Conservation (phyloP, 2,797 vertebrate species). For the Acipenser ruthenus region DNA sequence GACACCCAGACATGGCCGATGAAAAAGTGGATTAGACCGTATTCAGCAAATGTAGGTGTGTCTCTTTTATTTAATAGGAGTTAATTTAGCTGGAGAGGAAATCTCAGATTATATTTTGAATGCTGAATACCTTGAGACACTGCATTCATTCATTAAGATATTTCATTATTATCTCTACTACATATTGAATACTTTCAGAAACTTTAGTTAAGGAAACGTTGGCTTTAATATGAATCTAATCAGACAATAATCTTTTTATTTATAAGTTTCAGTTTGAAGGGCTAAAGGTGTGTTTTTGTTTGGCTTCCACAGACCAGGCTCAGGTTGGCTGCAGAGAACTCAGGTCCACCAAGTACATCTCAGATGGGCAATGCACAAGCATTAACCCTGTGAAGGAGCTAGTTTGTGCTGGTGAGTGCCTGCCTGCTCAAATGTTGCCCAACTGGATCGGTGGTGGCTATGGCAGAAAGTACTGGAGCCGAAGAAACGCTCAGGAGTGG, state of each 20-base stretch:
- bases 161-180: constrained; percentile 44
- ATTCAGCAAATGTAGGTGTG: background rate
- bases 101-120: constrained; percentile 18
- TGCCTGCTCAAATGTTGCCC: constrained; percentile 84
- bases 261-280: constrained; percentile 8
- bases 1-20: no score
- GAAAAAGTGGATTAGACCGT: constrained; percentile 16
- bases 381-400: constrained; percentile 90
- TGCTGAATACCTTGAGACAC: constrained; percentile 27
- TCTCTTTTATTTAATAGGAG: background rate
- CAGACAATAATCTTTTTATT: constrained; percentile 12
- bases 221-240: constrained; percentile 11
- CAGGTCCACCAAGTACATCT: constrained; percentile 95
- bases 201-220: constrained; percentile 22
- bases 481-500: constrained; percentile 81
- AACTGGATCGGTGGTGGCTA: constrained; percentile 91
- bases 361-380: constrained; percentile 93
- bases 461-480: constrained; percentile 78
- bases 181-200: constrained; percentile 16
- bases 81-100: no score
- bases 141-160: constrained; percentile 53
- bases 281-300: background rate
- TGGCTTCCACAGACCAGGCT: constrained; percentile 55
- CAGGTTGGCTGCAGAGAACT: constrained; percentile 89
- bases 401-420: constrained; percentile 89